These are phyloP conservation scores for Teleiodes luculella DNA, from an alignment of 2,888 invertebrate genomes.

Conservation along the genomic window DNA sequence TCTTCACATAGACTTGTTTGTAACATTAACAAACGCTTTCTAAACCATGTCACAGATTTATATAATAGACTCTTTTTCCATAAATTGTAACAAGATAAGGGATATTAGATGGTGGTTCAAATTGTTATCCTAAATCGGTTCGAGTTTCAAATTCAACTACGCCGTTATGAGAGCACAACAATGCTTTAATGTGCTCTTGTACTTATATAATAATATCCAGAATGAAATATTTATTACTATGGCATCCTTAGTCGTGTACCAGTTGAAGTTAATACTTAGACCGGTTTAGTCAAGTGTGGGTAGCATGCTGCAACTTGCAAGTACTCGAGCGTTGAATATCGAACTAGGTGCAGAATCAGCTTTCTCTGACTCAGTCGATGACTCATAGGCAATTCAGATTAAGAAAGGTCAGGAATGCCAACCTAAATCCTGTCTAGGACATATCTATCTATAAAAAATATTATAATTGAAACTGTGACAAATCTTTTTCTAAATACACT, in stretches of 20 bases:
- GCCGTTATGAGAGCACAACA: conserved; percentile 9
- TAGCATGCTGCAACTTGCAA: conserved; percentile 18
- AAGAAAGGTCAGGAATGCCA: conserved; percentile 48
- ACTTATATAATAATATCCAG: conserved; percentile 9
- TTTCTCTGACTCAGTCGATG: conserved; percentile 60
- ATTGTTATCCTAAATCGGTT: background rate
- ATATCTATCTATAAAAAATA: conserved; percentile 1
- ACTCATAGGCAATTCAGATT: conserved; percentile 50
- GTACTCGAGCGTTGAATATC: conserved; percentile 12
- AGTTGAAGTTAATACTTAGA: conserved; percentile 24
- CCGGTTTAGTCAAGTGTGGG: conserved; percentile 31
- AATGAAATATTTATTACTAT: conserved; percentile 19
- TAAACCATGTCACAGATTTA: background rate
- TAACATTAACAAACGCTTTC: conserved; percentile 3
- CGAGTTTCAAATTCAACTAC: background rate
- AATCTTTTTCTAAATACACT: conserved; percentile 25
- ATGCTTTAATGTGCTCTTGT: conserved; percentile 15
- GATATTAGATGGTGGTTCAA: background rate
- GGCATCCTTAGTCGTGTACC: conserved; percentile 21
- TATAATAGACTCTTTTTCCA: background rate
- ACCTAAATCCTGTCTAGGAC: conserved; percentile 24
- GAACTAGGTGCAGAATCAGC: conserved; percentile 42
- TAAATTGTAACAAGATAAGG: background rate
- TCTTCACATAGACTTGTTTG: background rate
- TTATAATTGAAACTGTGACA: conserved; percentile 5